Conservation (phyloP, 2,113 vertebrate species). For the Caranx melampygus region DNA sequence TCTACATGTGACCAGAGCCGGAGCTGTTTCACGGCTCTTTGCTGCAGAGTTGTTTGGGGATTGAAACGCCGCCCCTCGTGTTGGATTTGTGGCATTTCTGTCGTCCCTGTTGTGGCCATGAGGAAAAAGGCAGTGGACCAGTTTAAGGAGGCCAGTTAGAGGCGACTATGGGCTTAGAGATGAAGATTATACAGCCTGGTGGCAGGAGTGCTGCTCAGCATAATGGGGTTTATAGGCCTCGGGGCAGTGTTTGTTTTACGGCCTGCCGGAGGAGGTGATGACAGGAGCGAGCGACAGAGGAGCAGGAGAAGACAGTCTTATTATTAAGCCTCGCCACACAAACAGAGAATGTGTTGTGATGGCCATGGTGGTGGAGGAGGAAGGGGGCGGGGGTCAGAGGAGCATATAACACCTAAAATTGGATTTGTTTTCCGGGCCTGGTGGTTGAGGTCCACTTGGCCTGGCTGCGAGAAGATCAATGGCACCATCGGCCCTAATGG, state of each 20-base stretch:
- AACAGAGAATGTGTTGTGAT: conserved; percentile 17
- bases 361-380: conserved; percentile 20
- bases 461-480: conserved; percentile 47
- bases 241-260: conserved; percentile 68
- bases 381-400: conserved; percentile 21
- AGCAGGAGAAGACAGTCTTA: conserved; percentile 38
- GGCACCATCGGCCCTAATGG: conserved; percentile 54
- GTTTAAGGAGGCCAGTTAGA: conserved; percentile 32
- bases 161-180: conserved; percentile 9
- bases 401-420: conserved; percentile 46
- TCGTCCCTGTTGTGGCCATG: neutral
- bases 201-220: conserved; percentile 63
- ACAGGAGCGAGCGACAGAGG: conserved; percentile 43
- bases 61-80: neutral
- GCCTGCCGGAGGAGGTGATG: conserved; percentile 60
- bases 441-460: conserved; percentile 54
- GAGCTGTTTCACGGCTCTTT: conserved; percentile 2
- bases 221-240: conserved; percentile 68
- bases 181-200: conserved; percentile 61
- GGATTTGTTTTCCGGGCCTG: conserved; percentile 56
- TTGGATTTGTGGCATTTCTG: conserved; percentile 28
- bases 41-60: conserved; percentile 3
- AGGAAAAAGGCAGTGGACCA: conserved; percentile 27
- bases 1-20: neutral
- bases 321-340: conserved; percentile 45